Percentiles rank a stretch among this genome's conserved stretches.
Conservation (phyloP, 2,888 invertebrate species). For the Diarsia rubi region DNA sequence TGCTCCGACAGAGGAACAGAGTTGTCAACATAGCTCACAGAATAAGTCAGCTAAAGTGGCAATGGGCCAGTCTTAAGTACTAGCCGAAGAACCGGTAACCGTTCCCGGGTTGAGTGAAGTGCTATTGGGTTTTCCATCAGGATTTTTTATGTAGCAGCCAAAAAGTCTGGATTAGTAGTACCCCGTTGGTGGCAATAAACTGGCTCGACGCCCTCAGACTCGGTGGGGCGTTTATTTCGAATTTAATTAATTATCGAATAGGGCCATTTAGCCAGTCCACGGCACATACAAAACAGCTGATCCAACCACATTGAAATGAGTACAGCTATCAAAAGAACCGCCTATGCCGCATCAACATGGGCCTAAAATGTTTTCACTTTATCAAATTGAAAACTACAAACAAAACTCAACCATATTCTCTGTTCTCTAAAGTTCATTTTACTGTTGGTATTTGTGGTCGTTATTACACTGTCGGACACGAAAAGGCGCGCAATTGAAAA, state of each 20-base stretch:
- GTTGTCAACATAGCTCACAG: too few relatives aligned
- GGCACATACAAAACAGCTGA: constrained; percentile 36
- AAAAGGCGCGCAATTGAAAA: constrained; percentile 58
- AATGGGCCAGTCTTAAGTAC: too few relatives aligned
- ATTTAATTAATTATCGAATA: background rate
- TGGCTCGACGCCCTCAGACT: too few relatives aligned
- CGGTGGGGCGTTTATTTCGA: too few relatives aligned
- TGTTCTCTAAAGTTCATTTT: rapidly evolving
- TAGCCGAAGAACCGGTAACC: too few relatives aligned
- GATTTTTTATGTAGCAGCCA: too few relatives aligned
- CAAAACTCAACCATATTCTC: background rate
- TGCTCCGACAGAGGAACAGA: too few relatives aligned
- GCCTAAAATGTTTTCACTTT: constrained; percentile 59
- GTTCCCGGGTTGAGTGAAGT: too few relatives aligned
- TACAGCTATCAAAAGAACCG: constrained; percentile 49
- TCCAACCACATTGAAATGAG: constrained; percentile 47
- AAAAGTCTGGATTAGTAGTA: too few relatives aligned
- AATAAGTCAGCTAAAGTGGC: too few relatives aligned
- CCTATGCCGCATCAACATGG: constrained; percentile 45
- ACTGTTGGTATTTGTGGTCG: background rate
- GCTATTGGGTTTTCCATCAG: too few relatives aligned
- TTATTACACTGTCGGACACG: constrained; percentile 40
- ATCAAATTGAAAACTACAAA: constrained; percentile 56
- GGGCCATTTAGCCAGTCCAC: constrained; percentile 21
- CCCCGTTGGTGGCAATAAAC: too few relatives aligned